Base-by-base conservation (phyloP, 2,797 vertebrate species). In the Periophthalmus magnuspinnatus region DNA sequence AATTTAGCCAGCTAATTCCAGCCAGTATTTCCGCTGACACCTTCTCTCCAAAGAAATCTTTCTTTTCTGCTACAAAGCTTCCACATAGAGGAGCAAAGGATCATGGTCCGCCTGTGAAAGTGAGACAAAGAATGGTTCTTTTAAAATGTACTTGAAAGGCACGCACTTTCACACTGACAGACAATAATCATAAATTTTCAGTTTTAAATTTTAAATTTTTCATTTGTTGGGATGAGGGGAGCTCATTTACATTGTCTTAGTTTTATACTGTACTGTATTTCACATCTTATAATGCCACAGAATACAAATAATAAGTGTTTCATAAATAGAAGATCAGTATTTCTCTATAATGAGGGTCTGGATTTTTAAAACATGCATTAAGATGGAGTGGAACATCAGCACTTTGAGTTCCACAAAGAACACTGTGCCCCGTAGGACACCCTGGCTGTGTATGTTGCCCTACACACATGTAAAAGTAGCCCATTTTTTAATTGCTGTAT, bases 51-150 rank as follows among this genome's bases (percentile, higher is more conserved):
- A 79, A 72, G 45, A 68, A 36, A 65, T 69, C 36, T 68, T 48
- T 69, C 36, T 38, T 78, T 71, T 38, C 24, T 9, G 61, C 24
- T 74, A 67, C 60, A 64, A 52, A 72, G 56, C 61, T 58, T 45
- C 22, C 69, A 66, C 64, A 82, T 74, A 78, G 64, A 47, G 59
- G 66, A 67, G 72, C 64, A 47, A 57, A 54, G 71, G 68, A 78
- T 76, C 61, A 71, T 67, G 67, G 56, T 75, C 78, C 76, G 71
- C 76, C 81, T 79, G 55, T 81, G 83, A 89, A 90, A 90, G 76
- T 81, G 84, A 89, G 89, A 82, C 86, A 79, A 56, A 65, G 78
- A 74, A 78, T 73, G 65, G 70, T 71, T 17, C 69, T 28, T 79
- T 85, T 89, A 82, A 85, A 86, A 69, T 21, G 71, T 59, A 79